Conservation (phyloP, 1,140 invertebrate species). For the Lanistes nyassanus region DNA sequence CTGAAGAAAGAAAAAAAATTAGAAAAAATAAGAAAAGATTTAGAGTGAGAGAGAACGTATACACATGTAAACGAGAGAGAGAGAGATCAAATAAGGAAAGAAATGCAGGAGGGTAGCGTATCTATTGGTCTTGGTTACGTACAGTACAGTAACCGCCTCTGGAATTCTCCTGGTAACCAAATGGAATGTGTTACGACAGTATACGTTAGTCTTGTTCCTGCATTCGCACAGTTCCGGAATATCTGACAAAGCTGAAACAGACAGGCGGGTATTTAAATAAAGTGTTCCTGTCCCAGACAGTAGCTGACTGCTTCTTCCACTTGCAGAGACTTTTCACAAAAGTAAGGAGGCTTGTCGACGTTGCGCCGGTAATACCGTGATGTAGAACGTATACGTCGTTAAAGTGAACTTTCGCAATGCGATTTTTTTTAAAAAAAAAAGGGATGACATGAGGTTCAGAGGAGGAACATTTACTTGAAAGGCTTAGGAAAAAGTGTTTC, state of each 20-base stretch:
- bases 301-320: no score
- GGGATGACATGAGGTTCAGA: no score
- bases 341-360: no score
- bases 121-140: not conserved
- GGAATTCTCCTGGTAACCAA: not conserved
- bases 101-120: no score
- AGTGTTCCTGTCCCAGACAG: no score
- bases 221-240: conserved; percentile 1
- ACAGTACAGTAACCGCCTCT: not conserved
- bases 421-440: no score
- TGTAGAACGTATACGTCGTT: no score
- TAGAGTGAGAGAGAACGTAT: not conserved
- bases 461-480: no score
- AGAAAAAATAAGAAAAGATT: not conserved
- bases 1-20: not conserved
- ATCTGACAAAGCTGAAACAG: not conserved
- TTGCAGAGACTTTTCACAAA: no score
- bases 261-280: not conserved
- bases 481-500: no score
- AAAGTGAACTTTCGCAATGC: no score
- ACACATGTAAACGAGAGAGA: not conserved
- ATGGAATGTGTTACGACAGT: not conserved
- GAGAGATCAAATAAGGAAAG: not conserved
- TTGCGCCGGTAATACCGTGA: no score
- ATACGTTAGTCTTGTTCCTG: conserved; percentile 11